Evolutionary conservation across 2,113 vertebrate species (phyloP).

Genomic region (Vidua chalybeata): DNA sequence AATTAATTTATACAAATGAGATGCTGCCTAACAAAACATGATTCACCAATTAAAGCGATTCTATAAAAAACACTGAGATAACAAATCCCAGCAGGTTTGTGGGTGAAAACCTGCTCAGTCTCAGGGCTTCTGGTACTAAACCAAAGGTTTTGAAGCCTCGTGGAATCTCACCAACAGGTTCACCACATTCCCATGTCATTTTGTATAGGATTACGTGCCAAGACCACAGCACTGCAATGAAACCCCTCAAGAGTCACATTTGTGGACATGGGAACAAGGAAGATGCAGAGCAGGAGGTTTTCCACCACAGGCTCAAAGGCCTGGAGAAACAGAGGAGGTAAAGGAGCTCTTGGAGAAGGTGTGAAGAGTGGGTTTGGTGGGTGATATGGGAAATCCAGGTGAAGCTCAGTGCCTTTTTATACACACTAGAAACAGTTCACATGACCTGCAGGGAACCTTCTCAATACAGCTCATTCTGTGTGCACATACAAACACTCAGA

Average conservation of each 20-base stretch:
- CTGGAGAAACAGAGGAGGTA: background rate
- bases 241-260: background rate
- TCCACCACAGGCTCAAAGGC: background rate
- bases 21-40: rapidly evolving
- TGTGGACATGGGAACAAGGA: background rate
- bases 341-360: background rate
- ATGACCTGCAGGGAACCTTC: background rate
- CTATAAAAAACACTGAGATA: background rate
- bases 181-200: background rate
- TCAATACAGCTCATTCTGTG: rapidly evolving
- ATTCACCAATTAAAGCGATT: rapidly evolving
- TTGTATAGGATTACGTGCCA: rapidly evolving
- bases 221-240: background rate
- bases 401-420: background rate
- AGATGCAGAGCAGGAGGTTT: background rate
- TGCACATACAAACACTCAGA: background rate
- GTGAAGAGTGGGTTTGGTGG: background rate
- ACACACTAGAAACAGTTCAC: background rate
- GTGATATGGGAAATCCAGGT: background rate
- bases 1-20: background rate
- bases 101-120: background rate
- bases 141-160: background rate
- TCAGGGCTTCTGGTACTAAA: background rate
- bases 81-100: background rate
- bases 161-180: background rate